Base-by-base conservation (phyloP, 2,888 invertebrate species). In the Prostheceraeus crozeri region DNA sequence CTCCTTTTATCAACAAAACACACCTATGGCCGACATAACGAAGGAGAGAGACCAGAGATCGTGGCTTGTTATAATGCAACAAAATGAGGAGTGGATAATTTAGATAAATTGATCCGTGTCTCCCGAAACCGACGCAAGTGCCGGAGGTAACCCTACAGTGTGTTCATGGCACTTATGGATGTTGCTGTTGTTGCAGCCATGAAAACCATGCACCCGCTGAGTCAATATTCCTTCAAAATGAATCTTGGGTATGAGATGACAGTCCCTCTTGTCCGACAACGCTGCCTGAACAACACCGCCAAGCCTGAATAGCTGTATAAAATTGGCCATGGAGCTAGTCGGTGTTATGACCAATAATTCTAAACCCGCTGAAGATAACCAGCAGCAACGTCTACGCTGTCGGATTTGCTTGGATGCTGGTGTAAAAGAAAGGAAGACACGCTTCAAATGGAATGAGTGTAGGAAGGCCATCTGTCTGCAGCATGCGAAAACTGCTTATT, bases 311-410 rank as follows among this genome's bases (percentile, higher is more conserved):
- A 40, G 40, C 16, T 14, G 16, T 40, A 40, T 40, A 14, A 40
- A 40, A 40, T 16, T 40, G 40, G 40, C 40, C 23, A 40, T 40
- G n/a, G 16, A 40, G 16, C 40, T 40, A 23, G 40, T 40, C 23
- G 40, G 40, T 40, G 40, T 40, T 14, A 23, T 16, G n/a, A 23
- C 40, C 16, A 40, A 40, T 21, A 14, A 40, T 40, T 16, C 14
- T 21, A 14, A 40, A 16, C 16, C 16, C 14, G 40, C 40, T 40
- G 19, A 40, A 16, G 40, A 14, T 40, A 23, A 40, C 6, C 40
- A 40, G 40, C 40, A 40, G 14, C 16, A 23, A 23, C 40, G 40
- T 16, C 40, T 40, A 40, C 40, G n/a, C 40, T 40, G 40, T 40
- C 16, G 19, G 40, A 40, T 40, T n/a, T 40, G 40, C 40, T 21